Base-by-base conservation (phyloP, 2,113 vertebrate species). In the Arothron firmamentum region DNA sequence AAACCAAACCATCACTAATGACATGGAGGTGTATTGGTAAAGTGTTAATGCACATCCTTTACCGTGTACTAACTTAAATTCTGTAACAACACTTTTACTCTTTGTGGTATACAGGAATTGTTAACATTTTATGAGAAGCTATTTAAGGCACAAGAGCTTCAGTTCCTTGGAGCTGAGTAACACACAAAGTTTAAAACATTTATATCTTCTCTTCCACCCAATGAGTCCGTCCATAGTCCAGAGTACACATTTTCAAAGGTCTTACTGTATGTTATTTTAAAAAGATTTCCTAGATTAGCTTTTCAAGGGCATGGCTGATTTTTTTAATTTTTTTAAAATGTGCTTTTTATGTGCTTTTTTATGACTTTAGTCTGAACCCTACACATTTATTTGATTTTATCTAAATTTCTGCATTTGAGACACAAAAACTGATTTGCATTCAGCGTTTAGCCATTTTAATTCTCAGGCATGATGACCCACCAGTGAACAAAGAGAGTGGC, bases 121-220 rank as follows among this genome's bases (percentile, higher is more conserved):
- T 86, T 65, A 85, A 87, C 68, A 70, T 83, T 86, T 86, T 67
- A 87, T 81, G 76, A 83, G 78, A 53, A 59, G 70, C 79, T 83
- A 83, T 88, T 83, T 85, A 60, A 79, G 69, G 81, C 69, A 34
- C 58, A 79, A 45, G 56, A 79, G 79, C 67, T 75, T 54, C 68
- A 63, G 49, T 45, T 65, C 70, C 67, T 65, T 56, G 43, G 71
- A 73, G 76, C 31, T 9, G 49, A 66, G 59, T 46, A 68, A 76
- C 55, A 62, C 61, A 42, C 64, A 55, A 49, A 16, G 65, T 82
- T 78, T 85, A 50, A 88, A 86, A 85, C 78, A 86, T 88, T 85
- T 59, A 88, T 87, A 85, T 75, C 53, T 77, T 70, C 34, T 46
- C 63, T 86, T 88, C 82, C 84, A 78, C 69, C 66, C 82, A 38